These are phyloP conservation scores for Laticauda laticaudata DNA, from an alignment of 2,113 vertebrate genomes.

Conservation along the genomic window DNA sequence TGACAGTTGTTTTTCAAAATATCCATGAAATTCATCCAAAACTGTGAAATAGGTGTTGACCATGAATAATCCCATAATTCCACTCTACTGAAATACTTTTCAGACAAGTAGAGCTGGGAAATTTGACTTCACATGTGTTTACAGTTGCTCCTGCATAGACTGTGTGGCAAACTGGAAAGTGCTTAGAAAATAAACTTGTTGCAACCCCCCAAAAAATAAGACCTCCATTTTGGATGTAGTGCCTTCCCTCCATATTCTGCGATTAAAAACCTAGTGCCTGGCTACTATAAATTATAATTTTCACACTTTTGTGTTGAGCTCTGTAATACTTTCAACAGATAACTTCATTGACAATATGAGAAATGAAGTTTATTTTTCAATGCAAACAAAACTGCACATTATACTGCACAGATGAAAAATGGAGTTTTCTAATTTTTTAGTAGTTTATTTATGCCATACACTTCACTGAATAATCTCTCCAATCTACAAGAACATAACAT, in stretches of 20 bases:
- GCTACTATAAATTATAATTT: neutral
- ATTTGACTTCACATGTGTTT: neutral
- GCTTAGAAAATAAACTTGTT: neutral
- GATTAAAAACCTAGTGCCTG: neutral
- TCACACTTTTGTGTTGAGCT: neutral
- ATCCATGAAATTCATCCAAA: neutral
- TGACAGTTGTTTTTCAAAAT: neutral
- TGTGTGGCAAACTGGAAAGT: neutral
- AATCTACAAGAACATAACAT: neutral
- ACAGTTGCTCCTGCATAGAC: neutral
- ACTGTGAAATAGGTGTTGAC: neutral
- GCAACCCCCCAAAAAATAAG: neutral
- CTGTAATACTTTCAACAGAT: neutral
- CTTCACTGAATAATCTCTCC: neutral
- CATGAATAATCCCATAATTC: neutral
- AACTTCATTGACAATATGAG: neutral
- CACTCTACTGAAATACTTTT: neutral
- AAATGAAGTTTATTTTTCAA: neutral
- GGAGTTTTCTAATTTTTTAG: neutral
- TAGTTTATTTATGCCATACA: neutral
- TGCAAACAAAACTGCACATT: neutral
- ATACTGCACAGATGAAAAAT: neutral
- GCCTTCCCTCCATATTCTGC: neutral
- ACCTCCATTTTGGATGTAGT: neutral
- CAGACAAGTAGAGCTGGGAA: neutral